Percentiles rank a stretch among this genome's conserved stretches.
Conservation (phyloP, 2,888 invertebrate species). For the Argyresthia albistria region DNA sequence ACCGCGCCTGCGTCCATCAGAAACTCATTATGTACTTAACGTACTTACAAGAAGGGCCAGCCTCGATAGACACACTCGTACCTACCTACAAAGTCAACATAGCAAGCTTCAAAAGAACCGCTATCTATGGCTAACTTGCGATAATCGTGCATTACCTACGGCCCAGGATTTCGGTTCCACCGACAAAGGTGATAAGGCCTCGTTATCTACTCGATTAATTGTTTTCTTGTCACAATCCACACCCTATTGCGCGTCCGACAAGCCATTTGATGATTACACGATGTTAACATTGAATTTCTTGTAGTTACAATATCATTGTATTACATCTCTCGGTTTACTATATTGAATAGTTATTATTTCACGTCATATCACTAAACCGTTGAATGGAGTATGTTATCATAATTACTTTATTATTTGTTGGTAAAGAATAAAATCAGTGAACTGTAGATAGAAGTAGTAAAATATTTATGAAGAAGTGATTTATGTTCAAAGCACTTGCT, state of each 20-base stretch:
- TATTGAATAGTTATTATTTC: no score
- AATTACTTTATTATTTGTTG: constrained; percentile 19
- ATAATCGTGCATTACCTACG: constrained; percentile 10
- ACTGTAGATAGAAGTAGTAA: neutral
- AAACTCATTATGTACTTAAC: constrained; percentile 41
- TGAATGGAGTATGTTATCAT: constrained; percentile 25
- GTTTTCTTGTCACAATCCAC: constrained; percentile 50
- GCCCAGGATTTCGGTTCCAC: constrained; percentile 61
- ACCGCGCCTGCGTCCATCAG: constrained; percentile 61
- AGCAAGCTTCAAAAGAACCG: constrained; percentile 47
- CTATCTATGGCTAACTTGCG: constrained; percentile 43
- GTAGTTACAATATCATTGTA: constrained; percentile 8
- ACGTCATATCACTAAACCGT: constrained; percentile 10
- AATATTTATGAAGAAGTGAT: neutral
- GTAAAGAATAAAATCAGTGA: neutral
- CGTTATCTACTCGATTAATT: constrained; percentile 60
- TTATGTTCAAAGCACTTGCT: neutral
- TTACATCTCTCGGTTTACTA: constrained; percentile 5
- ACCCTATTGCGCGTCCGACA: constrained; percentile 42
- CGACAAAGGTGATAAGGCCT: constrained; percentile 51
- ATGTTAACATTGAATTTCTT: constrained; percentile 27
- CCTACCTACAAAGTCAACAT: constrained; percentile 35
- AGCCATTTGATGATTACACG: constrained; percentile 43
- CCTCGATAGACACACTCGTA: constrained; percentile 27
- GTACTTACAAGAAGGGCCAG: constrained; percentile 48